Evolutionary conservation across 2,113 vertebrate genomes (phyloP), one percentile per base, ranked within the genome.

Genomic region (Craseonycteris thonglongyai): DNA sequence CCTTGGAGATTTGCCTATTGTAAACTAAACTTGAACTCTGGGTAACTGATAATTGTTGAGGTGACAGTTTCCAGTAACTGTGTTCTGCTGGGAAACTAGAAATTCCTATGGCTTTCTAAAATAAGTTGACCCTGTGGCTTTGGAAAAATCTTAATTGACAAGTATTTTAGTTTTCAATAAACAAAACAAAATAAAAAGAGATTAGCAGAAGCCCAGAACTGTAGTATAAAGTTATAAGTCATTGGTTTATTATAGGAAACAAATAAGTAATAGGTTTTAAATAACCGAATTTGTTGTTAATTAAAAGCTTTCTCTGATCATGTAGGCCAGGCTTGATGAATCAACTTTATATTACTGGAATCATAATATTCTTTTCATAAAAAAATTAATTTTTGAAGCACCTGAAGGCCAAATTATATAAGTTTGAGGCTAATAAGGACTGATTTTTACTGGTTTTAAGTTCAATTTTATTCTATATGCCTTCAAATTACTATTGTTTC

Each of bases 21-120:
- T 81, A 97, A 98, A 97, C 94, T 95, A 96, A 94, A 95, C 45
- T 54, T 97, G 88, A 98, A 96, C 96, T 98, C 96, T 93, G 80
- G 82, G 28, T 96, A 92, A 95, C 93, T 97, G 88, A 95, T 97
- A 97, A 95, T 91, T 96, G 33, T 80, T 88, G 59, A 96, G n/a
- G 96, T 80, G 68, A 97, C 95, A 42, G 95, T 88, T 97, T 97
- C 95, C 93, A 98, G 96, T 96, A 96, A 98, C 90, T 69, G 26
- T 22, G 11, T 93, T 97, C 69, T 96, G 2, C 92, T 98, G 88
- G 96, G 96, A 97, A 98, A 96, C 69, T 13, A 91, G 59, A 38
- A 66, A 95, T 97, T 97, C 74, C 28, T 30, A 69, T 45, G 13
- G n/a, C 84, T 42, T 85, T 93, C 54, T 12, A 1, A 74, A 80